Evolutionary conservation across 1,140 invertebrate genomes (phyloP), one percentile per base, ranked within the genome.

Genomic region (Achroia grisella): DNA sequence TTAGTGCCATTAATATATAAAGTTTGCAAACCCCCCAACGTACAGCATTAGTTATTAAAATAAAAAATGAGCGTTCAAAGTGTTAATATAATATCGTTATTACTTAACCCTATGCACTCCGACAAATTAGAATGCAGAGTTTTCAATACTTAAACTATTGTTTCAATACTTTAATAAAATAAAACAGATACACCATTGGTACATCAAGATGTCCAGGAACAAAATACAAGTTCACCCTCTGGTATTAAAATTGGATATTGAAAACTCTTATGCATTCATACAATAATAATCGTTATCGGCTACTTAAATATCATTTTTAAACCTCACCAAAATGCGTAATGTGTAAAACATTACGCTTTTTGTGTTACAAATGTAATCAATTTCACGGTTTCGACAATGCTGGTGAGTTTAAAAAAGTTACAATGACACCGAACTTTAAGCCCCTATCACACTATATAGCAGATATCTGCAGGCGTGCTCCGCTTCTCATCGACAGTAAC

Each of bases 41-140:
- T 37, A 29, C 34, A 44, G 28, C 30, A 32, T 40, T 37, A 15
- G 35, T 11, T 48, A 42, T 39, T 42, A 42, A 48, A 41, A 48
- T 48, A 31, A 48, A 29, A 56, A 50, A 53, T 63, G 66, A 65
- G 66, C 59, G 57, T 56, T 54, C 39, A 44, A 35, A 42, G 30
- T 44, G 54, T 49, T 36, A 28, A n/a, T 45, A 45, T 57, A 55
- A 59, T 32, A 46, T 50, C 11, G 47, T 51, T 39, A 42, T 44
- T 45, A 29, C 55, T 52, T 58, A 58, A 50, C 39, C 14, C 47
- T 50, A 58, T 12, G 14, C 53, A 36, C 11, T 40, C 36, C 47
- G 28, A 27, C 17, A 3, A 3, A 23, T 23, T 34, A 49, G 44
- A 58, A 54, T 54, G 42, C 51, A 40, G 44, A 41, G 42, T 62